Evolutionary conservation across 2,888 invertebrate genomes (phyloP).

Genomic region (Fabriciana adippe): DNA sequence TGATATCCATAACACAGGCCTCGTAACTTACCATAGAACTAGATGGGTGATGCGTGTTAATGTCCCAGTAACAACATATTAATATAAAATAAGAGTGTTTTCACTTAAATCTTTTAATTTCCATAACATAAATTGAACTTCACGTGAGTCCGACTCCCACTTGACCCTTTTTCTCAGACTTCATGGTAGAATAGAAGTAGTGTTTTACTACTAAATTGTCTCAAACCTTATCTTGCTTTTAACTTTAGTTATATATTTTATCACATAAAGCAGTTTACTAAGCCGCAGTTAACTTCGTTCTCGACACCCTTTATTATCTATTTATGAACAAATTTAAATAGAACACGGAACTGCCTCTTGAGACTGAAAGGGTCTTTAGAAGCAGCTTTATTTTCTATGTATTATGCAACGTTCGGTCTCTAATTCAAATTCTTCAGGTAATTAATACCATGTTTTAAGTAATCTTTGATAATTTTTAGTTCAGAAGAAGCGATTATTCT

Average conservation of each 20-base stretch:
- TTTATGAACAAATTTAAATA: constrained; percentile 72
- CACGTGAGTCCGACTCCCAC: no score
- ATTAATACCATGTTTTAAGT: constrained; percentile 22
- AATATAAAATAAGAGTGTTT: no score
- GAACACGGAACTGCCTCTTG: constrained; percentile 45
- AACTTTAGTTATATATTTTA: constrained; percentile 54
- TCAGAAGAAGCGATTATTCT: not conserved
- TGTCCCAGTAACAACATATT: no score
- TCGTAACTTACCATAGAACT: no score
- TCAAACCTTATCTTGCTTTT: constrained; percentile 41
- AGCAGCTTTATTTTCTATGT: constrained; percentile 22
- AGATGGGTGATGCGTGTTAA: no score
- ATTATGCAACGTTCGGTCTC: constrained; percentile 19
- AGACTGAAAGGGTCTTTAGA: constrained; percentile 11
- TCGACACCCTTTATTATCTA: constrained; percentile 65
- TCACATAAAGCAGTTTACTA: constrained; percentile 71
- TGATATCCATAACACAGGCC: no score
- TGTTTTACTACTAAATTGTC: no score
- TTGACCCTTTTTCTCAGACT: no score
- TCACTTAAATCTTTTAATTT: no score
- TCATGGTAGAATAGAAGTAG: no score
- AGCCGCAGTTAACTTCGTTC: constrained; percentile 56
- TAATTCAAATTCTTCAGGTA: constrained; percentile 19
- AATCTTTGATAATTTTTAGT: constrained; percentile 13
- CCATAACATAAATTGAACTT: no score